Conservation (phyloP, 2,888 invertebrate genomes). For the Nephrocerus scutellatus region DNA sequence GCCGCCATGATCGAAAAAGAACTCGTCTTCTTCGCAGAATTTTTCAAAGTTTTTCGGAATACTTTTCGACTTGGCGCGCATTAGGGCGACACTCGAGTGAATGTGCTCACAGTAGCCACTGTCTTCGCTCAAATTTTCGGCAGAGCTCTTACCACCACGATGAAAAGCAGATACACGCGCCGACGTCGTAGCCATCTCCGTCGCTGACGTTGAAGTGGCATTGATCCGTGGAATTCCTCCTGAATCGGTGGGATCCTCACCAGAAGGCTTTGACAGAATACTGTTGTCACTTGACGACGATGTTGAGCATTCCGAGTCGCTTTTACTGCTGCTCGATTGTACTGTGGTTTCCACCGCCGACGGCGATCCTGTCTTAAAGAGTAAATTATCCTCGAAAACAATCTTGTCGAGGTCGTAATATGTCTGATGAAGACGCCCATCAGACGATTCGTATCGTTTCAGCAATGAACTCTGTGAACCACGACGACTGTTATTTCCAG, state of each 20-base stretch:
- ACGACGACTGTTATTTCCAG: constrained; percentile 34
- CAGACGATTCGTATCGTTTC: constrained; percentile 41
- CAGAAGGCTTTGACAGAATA: constrained; percentile 28
- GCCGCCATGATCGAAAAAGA: constrained; percentile 24
- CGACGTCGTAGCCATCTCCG: constrained; percentile 15
- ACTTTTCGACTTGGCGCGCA: constrained; percentile 46
- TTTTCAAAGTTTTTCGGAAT: constrained; percentile 49
- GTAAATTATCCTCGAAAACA: constrained; percentile 35
- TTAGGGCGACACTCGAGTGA: constrained; percentile 30
- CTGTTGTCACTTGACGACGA: constrained; percentile 29
- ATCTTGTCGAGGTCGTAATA: constrained; percentile 45
- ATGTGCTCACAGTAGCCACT: constrained; percentile 63
- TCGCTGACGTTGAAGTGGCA: constrained; percentile 1
- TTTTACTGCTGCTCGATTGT: constrained; percentile 19
- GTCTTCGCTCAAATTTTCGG: constrained; percentile 73
- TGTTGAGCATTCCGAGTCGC: constrained; percentile 29
- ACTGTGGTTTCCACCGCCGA: constrained; percentile 16
- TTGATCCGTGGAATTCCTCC: not conserved
- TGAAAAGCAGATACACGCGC: constrained; percentile 21
- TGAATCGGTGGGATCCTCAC: constrained; percentile 22
- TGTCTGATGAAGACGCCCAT: constrained; percentile 42
- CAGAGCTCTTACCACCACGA: constrained; percentile 53
- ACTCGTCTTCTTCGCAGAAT: constrained; percentile 44
- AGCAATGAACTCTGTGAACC: constrained; percentile 39
- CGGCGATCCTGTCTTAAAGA: constrained; percentile 16